A percentile compares a stretch with the other conserved stretches of the same genome.
These are phyloP conservation scores for Nasonia giraulti DNA, from an alignment of 1,140 invertebrate genomes.

Conservation along the genomic window DNA sequence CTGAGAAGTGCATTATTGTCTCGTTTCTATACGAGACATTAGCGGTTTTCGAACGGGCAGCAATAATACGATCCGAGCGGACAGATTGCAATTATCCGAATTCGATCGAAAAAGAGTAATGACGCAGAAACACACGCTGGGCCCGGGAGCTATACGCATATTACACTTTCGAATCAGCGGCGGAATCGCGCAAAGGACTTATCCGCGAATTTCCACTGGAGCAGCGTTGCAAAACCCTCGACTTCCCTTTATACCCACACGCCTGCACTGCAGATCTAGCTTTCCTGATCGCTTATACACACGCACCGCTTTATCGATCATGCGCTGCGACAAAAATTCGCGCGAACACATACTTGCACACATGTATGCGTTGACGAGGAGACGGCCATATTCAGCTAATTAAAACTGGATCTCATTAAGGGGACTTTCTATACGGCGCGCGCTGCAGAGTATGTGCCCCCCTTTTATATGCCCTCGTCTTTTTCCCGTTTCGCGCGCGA, in stretches of 20 bases:
- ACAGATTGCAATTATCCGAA: background rate
- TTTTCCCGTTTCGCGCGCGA: constrained; percentile 41
- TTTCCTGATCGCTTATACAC: constrained; percentile 1
- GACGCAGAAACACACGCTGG: background rate
- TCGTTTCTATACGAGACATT: background rate
- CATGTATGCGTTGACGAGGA: background rate
- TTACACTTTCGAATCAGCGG: background rate
- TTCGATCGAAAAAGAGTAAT: background rate
- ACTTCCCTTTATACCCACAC: constrained; percentile 34
- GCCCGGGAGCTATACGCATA: background rate
- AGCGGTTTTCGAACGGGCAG: background rate
- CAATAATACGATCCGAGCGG: background rate
- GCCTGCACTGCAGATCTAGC: background rate
- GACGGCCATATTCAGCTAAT: constrained; percentile 43
- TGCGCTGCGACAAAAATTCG: background rate
- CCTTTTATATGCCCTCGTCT: constrained; percentile 1
- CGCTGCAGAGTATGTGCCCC: background rate
- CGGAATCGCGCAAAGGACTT: background rate
- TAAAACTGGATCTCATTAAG: constrained; percentile 53
- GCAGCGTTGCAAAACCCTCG: constrained; percentile 39
- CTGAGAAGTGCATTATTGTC: background rate
- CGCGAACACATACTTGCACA: background rate
- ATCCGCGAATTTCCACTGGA: background rate
- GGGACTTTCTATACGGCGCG: constrained; percentile 38
- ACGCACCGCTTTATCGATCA: constrained; percentile 16